Evolutionary conservation across 1,140 invertebrate genomes (phyloP), one percentile per base, ranked within the genome.

Genomic region (Acromyrmex heyeri): DNA sequence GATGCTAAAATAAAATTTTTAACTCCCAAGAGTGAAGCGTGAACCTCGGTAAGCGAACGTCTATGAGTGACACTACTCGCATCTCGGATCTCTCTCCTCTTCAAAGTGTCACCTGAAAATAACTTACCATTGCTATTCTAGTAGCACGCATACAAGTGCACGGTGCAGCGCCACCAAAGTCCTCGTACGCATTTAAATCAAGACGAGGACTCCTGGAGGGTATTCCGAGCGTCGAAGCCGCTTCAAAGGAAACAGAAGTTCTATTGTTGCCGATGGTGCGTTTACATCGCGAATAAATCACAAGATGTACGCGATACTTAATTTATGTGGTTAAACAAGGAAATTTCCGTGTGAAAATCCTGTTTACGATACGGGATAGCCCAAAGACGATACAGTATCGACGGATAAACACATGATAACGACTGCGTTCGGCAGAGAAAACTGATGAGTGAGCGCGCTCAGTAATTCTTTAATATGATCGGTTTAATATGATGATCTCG

Each of bases 71-170:
- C 90, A 85, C 86, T 86, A 78, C 88, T 88, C 90, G 82, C 82
- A 88, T 34, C 30, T 34, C 86, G 83, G 78, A 90, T 91, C 64
- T 65, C 83, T 85, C 78, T 87, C 75, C 90, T 88, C 90, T 87
- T 70, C 73, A 64, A 91, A 91, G 90, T 91, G 90, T 91, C 90
- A 91, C 90, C 90, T 91, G 90, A 91, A 91, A 91, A 91, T 91
- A 91, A 91, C 90, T 91, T 86, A 83, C 72, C 89, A 88, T 85
- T 90, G 89, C 90, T 91, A 91, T 91, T 91, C 90, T 91, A 91
- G 90, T 88, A 87, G 67, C 89, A 91, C 87, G 79, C 89, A 88
- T 91, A 86, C 90, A 90, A 88, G 89, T 87, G 90, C 87, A 85
- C 57, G 64, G 44, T n/a, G 82, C 87, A 88, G 72, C 89, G 83